These are phyloP conservation scores for Muraenolepis orangiensis DNA, from an alignment of 2,797 vertebrate genomes.

Conservation along the genomic window DNA sequence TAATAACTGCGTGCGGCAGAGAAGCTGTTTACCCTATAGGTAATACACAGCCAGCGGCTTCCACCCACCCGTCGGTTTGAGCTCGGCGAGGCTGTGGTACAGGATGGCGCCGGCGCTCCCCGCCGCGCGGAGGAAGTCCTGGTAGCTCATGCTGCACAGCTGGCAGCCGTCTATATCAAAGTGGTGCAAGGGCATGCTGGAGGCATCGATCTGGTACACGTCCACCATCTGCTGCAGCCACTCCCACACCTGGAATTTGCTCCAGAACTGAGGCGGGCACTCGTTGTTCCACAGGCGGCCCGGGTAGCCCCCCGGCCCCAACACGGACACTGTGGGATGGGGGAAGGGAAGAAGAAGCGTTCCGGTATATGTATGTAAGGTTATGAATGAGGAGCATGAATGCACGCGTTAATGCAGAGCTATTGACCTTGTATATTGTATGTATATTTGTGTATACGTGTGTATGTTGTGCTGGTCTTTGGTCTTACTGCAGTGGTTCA, in stretches of 20 bases:
- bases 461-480: not conserved
- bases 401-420: not conserved
- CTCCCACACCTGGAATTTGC: conserved; percentile 97
- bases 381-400: not conserved
- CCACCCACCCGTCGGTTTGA: conserved; percentile 86
- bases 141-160: conserved; percentile 87
- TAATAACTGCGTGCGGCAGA: too few species aligned
- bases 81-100: conserved; percentile 86
- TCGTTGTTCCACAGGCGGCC: conserved; percentile 86
- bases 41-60: not conserved
- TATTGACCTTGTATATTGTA: not conserved
- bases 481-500: not conserved
- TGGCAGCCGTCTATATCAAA: conserved; percentile 92
- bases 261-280: conserved; percentile 92
- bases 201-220: conserved; percentile 91
- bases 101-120: conserved; percentile 88
- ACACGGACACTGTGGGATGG: conserved; percentile 54
- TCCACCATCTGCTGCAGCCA: conserved; percentile 98
- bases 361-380: not conserved
- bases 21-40: too few species aligned
- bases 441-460: too few species aligned
- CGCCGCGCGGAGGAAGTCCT: conserved; percentile 87
- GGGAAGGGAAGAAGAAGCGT: not conserved
- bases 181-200: conserved; percentile 90
- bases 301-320: conserved; percentile 72